These are phyloP conservation scores for Myotis lucifugus DNA, from an alignment of 2,113 vertebrate species.

Conservation along the genomic window DNA sequence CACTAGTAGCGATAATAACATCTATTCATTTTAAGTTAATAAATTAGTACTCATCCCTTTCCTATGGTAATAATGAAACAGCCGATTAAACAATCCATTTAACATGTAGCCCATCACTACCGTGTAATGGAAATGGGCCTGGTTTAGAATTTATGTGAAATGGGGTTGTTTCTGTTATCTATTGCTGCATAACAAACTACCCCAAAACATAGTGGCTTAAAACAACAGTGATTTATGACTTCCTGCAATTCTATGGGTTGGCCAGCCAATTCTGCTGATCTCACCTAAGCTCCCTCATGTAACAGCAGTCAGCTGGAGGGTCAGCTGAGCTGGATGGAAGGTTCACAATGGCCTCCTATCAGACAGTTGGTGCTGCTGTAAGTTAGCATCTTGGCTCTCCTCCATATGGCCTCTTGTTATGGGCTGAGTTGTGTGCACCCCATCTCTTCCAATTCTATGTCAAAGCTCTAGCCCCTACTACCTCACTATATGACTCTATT, in stretches of 20 bases:
- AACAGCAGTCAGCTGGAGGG: background rate
- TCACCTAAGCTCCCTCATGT: background rate
- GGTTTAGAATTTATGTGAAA: slow-evolving; percentile 4
- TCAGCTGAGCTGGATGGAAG: background rate
- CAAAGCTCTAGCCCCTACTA: background rate
- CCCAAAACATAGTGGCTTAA: background rate
- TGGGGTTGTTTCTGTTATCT: background rate
- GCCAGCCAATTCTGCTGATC: background rate
- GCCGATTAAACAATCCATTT: slow-evolving; percentile 53
- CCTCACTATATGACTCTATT: background rate
- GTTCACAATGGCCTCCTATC: background rate
- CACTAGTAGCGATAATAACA: slow-evolving; percentile 48
- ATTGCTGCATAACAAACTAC: background rate
- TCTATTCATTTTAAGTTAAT: slow-evolving; percentile 75
- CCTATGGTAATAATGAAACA: slow-evolving; percentile 63
- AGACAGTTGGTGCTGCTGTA: background rate
- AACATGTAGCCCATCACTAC: background rate
- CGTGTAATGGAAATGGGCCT: background rate
- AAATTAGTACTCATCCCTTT: slow-evolving; percentile 62
- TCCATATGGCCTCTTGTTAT: background rate
- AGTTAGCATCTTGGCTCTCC: background rate
- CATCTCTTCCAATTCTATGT: background rate
- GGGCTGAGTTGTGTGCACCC: background rate
- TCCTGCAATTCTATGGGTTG: background rate
- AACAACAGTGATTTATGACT: background rate